Conservation (phyloP, 2,797 vertebrate genomes). For the Graptemys geographica region DNA sequence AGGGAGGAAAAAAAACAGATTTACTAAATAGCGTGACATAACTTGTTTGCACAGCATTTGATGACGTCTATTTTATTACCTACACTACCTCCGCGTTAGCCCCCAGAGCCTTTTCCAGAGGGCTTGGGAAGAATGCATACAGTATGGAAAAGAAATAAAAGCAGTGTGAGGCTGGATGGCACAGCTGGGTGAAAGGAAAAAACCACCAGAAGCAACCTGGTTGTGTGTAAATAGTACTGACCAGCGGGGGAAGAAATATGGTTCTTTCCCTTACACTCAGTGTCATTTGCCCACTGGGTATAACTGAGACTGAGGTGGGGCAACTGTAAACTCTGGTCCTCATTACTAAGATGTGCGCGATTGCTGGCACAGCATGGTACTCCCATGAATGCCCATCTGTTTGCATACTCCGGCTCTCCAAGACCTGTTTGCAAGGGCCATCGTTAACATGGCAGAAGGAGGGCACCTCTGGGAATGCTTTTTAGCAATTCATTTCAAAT, state of each 20-base stretch:
- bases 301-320: too few species aligned
- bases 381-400: not conserved
- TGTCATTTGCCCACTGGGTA: not conserved
- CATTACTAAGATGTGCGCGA: not conserved
- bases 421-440: not conserved
- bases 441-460: not conserved
- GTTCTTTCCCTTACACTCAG: not conserved
- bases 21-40: constrained; percentile 79
- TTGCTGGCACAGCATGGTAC: not conserved
- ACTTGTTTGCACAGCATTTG: constrained; percentile 78
- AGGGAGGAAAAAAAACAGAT: constrained; percentile 67
- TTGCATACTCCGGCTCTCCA: not conserved
- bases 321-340: not conserved
- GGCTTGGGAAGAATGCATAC: constrained; percentile 47
- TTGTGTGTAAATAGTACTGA: not conserved
- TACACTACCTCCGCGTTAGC: constrained; percentile 68
- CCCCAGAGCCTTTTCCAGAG: constrained; percentile 69
- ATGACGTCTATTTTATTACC: constrained; percentile 76
- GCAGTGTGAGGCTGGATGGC: constrained; percentile 48
- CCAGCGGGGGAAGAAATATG: accelerated
- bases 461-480: too few species aligned
- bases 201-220: not conserved
- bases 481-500: not conserved
- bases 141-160: constrained; percentile 72
- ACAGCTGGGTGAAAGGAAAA: constrained; percentile 22